Base-by-base conservation (phyloP, 2,888 invertebrate genomes). In the Bembecia ichneumoniformis region DNA sequence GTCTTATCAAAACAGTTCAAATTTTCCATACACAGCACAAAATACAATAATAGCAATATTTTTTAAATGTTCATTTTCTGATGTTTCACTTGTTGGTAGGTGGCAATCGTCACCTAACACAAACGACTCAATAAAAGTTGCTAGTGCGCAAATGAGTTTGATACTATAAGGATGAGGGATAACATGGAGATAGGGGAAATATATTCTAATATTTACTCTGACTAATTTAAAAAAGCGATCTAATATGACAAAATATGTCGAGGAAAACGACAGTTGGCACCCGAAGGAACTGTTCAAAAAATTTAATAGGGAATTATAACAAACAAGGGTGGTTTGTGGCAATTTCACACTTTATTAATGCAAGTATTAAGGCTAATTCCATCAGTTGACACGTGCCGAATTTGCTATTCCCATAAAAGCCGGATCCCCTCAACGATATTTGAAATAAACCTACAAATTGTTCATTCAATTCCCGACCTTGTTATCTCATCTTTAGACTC, bases 271-370 rank as follows among this genome's bases (percentile, higher is more conserved):
- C 54, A 55, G 47, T 47, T 50, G 48, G 15, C 16, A 15, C 44
- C 17, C 44, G 28, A 44, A 15, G 44, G 44, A 15, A 15, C 9
- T 14, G 11, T 16, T 15, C 44, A 16, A 44, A 77, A 77, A 75
- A 71, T 62, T 67, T 77, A 81, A 84, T 82, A 82, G 72, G 74
- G 82, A 79, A 82, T 84, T 81, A 83, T 77, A 82, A 80, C 82
- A 80, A 84, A 82, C 78, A 82, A 55, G 58, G 54, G 61, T 67
- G 62, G 73, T 64, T 71, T 78, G 83, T 82, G 73, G 77, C 84
- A 86, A 87, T 87, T 87, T 87, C 86, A 87, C 87, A 87, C 87
- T 87, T 86, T 86, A 87, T 87, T 86, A 87, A 82, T 83, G 81
- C 77, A 78, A 84, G 86, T 83, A 87, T 87, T 86, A 86, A 69